Base-by-base conservation (phyloP, 2,888 invertebrate genomes). In the Drosophila dives region DNA sequence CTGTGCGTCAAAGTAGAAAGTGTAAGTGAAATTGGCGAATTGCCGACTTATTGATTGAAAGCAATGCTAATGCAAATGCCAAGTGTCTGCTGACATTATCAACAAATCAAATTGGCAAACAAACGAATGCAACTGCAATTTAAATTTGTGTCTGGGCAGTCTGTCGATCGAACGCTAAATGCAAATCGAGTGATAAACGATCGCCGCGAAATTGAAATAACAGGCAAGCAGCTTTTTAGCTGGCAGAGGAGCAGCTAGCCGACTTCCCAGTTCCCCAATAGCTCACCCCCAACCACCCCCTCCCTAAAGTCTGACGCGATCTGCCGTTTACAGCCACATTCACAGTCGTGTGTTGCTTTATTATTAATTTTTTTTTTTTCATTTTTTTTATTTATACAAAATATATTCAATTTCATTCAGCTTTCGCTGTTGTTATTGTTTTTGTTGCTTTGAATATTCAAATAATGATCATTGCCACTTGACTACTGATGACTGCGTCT, bases 101-200 rank as follows among this genome's bases (percentile, higher is more conserved):
- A 83, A 66, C 72, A 62, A 58, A 23, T 45, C 54, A 51, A 70
- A 50, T 66, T 79, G 77, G 69, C 73, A 64, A 50, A 15, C 58
- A 49, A 65, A n/a, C 54, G 49, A 64, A 64, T 77, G 80, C 77
- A 77, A 71, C 29, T 42, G 61, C 36, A 75, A 55, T 75, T 72
- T 50, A 0, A 51, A 67, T 53, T 50, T 45, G 65, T 61, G 53
- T 33, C 60, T 32, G 26, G 48, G 64, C 62, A 38, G 33, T 49
- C 10, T 42, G 40, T 50, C 53, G 54, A 64, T 59, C 42, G 51
- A 78, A 62, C 66, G 66, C 67, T 62, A 72, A 77, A 84, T 86
- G 86, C 88, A 91, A 89, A 88, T 89, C 80, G 86, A 92, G 85
- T 91, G 89, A 91, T 92, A 91, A 91, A 89, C 88, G 86, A 91